Evolutionary conservation across 2,797 vertebrate species (phyloP), one percentile per base, ranked within the genome.

Genomic region (Anguilla megastoma): DNA sequence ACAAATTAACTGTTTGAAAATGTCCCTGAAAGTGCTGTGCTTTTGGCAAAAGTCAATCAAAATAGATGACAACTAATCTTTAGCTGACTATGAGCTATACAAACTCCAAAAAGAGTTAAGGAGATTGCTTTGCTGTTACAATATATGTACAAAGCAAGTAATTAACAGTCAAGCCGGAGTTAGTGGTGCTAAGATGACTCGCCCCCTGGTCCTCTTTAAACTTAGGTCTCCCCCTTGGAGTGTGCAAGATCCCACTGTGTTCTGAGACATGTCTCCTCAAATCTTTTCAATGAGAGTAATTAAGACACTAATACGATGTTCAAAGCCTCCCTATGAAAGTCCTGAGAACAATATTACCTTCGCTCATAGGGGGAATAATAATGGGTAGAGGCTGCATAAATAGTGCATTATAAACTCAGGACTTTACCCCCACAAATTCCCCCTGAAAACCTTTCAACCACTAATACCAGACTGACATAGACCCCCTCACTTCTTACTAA

Each of bases 391-490:
- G 83, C 84, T 87, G 87, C 76, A 85, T 89, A 88, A 87, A 91
- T 85, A 88, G 82, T 18, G 76, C 85, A 54, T 83, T 86, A 79
- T 89, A 63, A 91, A 88, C 86, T 83, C 76, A 86, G 86, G 76
- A 88, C 48, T 89, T 85, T 74, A 63, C 27, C 27, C 88, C 45
- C 84, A 69, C 84, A 85, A 88, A 82, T 86, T 86, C 52, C 89
- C 89, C 89, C 86, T 56, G 50, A 86, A 89, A 88, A 79, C 76
- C 27, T 86, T 90, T 90, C 85, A 88, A 74, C 69, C 56, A 84
- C 85, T 89, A 91, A 91, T 91, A 88, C 84, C 84, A 45, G 45
- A 87, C 74, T 88, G n/a, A 86, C 36, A 84, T 86, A 89, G 88
- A 88, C 36, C 58, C 58, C 83, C 85, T 88, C 60, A 87, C 83